Evolutionary conservation across 2,113 vertebrate species (phyloP).

Genomic region (Catagonus wagneri): DNA sequence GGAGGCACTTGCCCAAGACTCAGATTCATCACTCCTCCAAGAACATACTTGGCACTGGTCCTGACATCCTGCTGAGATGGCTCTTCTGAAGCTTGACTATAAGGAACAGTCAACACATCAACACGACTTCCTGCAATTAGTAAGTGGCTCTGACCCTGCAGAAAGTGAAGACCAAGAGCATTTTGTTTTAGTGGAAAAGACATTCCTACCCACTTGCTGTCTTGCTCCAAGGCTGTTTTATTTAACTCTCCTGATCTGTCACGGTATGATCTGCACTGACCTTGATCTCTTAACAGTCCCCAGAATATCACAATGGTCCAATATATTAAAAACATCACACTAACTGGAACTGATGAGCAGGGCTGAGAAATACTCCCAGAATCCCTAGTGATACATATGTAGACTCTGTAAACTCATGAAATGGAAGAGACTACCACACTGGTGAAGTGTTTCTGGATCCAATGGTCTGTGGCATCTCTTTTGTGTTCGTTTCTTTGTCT

Average conservation of each 20-base stretch:
- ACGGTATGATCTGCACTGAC: not conserved
- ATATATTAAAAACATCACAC: not conserved
- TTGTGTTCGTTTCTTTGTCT: no score
- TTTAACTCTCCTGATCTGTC: not conserved
- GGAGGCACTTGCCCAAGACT: not conserved
- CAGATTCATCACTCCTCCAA: not conserved
- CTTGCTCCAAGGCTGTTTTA: not conserved
- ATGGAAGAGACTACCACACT: not conserved
- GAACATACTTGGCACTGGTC: not conserved
- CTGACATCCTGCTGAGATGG: not conserved
- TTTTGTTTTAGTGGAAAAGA: not conserved
- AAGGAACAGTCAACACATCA: not conserved
- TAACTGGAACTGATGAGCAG: not conserved
- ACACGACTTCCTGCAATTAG: constrained; percentile 1
- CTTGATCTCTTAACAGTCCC: not conserved
- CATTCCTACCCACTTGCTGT: not conserved
- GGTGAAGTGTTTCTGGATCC: not conserved
- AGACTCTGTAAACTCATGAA: not conserved
- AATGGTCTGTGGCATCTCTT: not conserved
- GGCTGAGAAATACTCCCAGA: not conserved
- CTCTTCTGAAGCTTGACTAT: not conserved
- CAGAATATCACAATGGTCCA: not conserved
- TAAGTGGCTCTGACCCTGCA: not conserved
- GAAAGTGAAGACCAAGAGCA: not conserved
- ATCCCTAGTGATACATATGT: not conserved